Conservation (phyloP, 2,113 vertebrate species). For the Elanoides forficatus region DNA sequence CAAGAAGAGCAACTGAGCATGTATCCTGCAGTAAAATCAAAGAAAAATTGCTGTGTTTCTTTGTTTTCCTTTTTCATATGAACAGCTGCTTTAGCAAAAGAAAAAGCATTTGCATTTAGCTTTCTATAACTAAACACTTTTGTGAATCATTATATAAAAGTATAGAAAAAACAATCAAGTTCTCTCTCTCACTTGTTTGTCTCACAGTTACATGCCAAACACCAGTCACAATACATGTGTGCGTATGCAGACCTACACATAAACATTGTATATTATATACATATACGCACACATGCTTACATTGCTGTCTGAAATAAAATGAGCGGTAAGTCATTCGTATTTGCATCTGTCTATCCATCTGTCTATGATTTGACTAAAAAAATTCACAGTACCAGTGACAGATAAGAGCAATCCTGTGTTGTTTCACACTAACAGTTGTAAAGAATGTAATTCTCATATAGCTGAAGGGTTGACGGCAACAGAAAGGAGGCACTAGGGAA, state of each 20-base stretch:
- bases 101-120: conserved; percentile 8
- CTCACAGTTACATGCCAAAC: not conserved
- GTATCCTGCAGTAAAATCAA: conserved; percentile 66
- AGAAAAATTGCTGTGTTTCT: conserved; percentile 23
- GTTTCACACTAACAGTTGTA: conserved; percentile 4
- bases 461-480: not conserved
- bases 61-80: not conserved
- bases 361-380: conserved; percentile 20
- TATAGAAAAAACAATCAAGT: not conserved
- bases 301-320: not conserved
- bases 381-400: conserved; percentile 1
- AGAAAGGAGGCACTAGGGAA: not conserved
- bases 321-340: not conserved
- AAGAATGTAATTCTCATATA: not conserved
- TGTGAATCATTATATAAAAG: conserved; percentile 24
- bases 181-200: not conserved
- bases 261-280: not conserved
- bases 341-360: not conserved
- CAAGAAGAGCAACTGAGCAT: conserved; percentile 49
- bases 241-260: accelerated
- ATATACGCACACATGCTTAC: not conserved
- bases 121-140: conserved; percentile 39
- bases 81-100: conserved; percentile 57
- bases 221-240: not conserved
- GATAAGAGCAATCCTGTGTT: conserved; percentile 26